Evolutionary conservation across 2,888 invertebrate species (phyloP).

Genomic region (Pterobdella sp.): DNA sequence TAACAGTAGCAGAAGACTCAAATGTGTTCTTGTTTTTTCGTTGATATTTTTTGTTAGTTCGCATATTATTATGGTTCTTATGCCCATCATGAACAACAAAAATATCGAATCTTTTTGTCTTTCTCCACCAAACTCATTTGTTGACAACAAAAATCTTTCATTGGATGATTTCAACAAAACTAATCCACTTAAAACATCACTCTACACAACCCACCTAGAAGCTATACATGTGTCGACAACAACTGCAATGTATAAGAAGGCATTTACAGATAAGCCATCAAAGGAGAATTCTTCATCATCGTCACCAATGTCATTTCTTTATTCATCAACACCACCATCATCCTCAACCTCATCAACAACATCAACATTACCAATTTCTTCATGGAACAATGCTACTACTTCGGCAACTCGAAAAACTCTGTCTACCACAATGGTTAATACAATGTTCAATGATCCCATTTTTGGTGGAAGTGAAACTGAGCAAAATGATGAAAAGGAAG

Average conservation of each 20-base stretch:
- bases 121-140: too few relatives aligned
- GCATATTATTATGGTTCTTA: constrained; percentile 43
- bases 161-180: neutral
- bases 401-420: too few relatives aligned
- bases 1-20: constrained; percentile 41
- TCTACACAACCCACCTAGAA: neutral
- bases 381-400: neutral
- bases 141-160: neutral
- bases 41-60: constrained; percentile 43
- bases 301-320: neutral
- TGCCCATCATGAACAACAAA: constrained; percentile 29
- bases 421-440: too few relatives aligned
- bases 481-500: too few relatives aligned
- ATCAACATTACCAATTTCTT: neutral
- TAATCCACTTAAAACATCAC: neutral
- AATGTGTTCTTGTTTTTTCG: constrained; percentile 43
- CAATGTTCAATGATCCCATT: too few relatives aligned
- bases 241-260: neutral
- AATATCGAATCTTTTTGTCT: constrained; percentile 22
- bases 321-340: neutral
- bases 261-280: too few relatives aligned
- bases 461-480: too few relatives aligned
- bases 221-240: neutral
- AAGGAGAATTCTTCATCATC: neutral
- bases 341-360: neutral